These are phyloP conservation scores for Dreissena rostriformis DNA, from an alignment of 1,140 invertebrate genomes.

Conservation along the genomic window DNA sequence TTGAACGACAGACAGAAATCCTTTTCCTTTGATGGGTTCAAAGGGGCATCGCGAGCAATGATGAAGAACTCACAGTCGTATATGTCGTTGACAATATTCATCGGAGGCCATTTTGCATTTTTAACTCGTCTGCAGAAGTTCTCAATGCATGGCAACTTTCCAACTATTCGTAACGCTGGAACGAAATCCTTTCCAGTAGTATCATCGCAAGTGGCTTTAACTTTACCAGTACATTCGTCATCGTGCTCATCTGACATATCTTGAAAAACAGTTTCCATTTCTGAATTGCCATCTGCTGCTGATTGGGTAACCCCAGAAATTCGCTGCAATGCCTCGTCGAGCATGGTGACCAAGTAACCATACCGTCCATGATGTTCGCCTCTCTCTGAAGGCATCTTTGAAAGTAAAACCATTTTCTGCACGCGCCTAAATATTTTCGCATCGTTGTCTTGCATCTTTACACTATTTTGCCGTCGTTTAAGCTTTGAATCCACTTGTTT, in stretches of 20 bases:
- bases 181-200: slow-evolving; percentile 32
- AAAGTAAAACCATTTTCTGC: background rate
- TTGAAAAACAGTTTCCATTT: background rate
- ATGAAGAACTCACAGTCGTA: slow-evolving; percentile 3
- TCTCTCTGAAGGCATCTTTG: slow-evolving; percentile 2
- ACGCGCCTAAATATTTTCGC: slow-evolving; percentile 1
- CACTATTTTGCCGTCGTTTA: slow-evolving; percentile 6
- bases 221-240: too few species aligned
- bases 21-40: background rate
- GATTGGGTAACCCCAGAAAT: slow-evolving; percentile 9
- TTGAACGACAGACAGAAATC: slow-evolving; percentile 38
- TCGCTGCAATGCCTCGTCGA: slow-evolving; percentile 13
- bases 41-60: slow-evolving; percentile 34
- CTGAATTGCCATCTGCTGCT: background rate
- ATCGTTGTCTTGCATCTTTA: background rate
- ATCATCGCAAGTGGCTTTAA: slow-evolving; percentile 13
- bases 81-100: slow-evolving; percentile 12
- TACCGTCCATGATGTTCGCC: slow-evolving; percentile 6
- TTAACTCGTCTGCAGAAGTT: slow-evolving; percentile 14
- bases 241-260: background rate
- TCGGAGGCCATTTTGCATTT: slow-evolving; percentile 24
- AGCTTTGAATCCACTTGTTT: background rate
- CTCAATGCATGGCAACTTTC: slow-evolving; percentile 2
- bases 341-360: background rate
- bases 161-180: slow-evolving; percentile 12